Evolutionary conservation across 2,888 invertebrate species (phyloP).

Genomic region (Hirtodrosophila histrioides): DNA sequence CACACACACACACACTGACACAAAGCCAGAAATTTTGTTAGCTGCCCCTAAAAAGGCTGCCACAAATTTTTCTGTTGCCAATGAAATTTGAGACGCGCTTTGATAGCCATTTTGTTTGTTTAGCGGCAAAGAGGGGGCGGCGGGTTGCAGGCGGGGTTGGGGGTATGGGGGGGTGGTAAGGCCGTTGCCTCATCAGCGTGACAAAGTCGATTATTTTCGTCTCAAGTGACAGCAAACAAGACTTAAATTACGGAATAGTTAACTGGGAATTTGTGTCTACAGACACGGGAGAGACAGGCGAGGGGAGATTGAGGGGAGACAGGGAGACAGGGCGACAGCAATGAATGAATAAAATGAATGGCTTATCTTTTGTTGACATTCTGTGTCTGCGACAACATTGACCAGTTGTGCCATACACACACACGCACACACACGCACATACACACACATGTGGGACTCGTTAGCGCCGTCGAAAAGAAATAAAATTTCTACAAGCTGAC

Average conservation of each 20-base stretch:
- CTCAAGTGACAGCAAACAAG: conserved; percentile 79
- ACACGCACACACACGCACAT: conserved; percentile 13
- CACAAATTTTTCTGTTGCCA: conserved; percentile 36
- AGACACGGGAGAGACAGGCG: background rate
- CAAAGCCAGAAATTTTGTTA: too few relatives aligned
- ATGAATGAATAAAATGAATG: conserved; percentile 80
- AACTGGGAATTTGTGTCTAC: conserved; percentile 46
- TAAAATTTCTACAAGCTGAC: conserved; percentile 67
- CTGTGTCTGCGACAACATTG: conserved; percentile 78
- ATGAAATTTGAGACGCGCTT: conserved; percentile 69
- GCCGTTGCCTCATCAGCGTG: conserved; percentile 55
- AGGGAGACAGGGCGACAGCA: conserved; percentile 19
- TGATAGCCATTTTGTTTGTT: conserved; percentile 37
- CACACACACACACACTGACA: too few relatives aligned
- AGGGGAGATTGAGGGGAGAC: too few relatives aligned
- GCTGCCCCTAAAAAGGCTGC: conserved; percentile 11
- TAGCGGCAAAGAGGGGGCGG: background rate
- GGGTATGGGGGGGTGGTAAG: background rate
- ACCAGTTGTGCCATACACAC: conserved; percentile 57
- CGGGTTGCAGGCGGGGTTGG: background rate
- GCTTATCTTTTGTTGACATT: conserved; percentile 81
- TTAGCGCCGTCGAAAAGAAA: conserved; percentile 57
- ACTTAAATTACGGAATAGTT: conserved; percentile 78
- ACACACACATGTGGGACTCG: conserved; percentile 42
- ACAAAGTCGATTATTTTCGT: conserved; percentile 77